A percentile compares a stretch with the other conserved stretches of the same genome.
These are phyloP conservation scores for Dicrurus megarhynchus DNA, from an alignment of 2,113 vertebrate species.

Conservation along the genomic window DNA sequence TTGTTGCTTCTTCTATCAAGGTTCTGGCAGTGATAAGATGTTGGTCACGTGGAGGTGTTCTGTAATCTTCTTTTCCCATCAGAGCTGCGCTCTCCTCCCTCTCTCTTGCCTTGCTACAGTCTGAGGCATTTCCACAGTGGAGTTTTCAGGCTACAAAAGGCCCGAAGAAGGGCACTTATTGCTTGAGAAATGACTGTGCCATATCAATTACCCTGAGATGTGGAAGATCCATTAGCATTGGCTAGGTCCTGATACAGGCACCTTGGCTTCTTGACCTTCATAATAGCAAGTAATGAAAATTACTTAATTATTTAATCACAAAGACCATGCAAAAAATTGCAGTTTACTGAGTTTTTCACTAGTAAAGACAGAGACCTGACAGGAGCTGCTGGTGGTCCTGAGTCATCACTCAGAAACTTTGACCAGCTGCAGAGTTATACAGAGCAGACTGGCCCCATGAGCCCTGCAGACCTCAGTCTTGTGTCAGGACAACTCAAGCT, in stretches of 20 bases:
- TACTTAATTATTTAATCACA: slow-evolving; percentile 1
- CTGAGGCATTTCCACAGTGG: neutral
- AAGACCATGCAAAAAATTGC: neutral
- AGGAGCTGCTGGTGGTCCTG: neutral
- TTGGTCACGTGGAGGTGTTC: neutral
- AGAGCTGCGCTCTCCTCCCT: neutral
- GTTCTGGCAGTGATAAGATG: neutral
- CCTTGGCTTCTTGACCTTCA: slow-evolving; percentile 31
- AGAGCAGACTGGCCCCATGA: neutral
- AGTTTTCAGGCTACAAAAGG: neutral
- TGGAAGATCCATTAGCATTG: neutral
- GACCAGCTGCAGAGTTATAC: neutral
- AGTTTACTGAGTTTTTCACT: neutral
- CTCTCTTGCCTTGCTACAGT: neutral
- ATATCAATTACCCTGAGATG: neutral
- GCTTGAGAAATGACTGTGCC: neutral
- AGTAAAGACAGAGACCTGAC: neutral
- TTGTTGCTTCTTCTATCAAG: neutral
- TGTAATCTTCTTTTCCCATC: neutral
- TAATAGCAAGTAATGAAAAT: neutral
- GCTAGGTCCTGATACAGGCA: neutral
- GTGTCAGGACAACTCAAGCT: neutral
- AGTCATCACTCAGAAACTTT: neutral
- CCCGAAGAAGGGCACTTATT: neutral
- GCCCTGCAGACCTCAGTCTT: neutral